Percentiles rank a stretch among this genome's conserved stretches.
Conservation (phyloP, 1,140 invertebrate genomes). For the Acromyrmex echinatior region DNA sequence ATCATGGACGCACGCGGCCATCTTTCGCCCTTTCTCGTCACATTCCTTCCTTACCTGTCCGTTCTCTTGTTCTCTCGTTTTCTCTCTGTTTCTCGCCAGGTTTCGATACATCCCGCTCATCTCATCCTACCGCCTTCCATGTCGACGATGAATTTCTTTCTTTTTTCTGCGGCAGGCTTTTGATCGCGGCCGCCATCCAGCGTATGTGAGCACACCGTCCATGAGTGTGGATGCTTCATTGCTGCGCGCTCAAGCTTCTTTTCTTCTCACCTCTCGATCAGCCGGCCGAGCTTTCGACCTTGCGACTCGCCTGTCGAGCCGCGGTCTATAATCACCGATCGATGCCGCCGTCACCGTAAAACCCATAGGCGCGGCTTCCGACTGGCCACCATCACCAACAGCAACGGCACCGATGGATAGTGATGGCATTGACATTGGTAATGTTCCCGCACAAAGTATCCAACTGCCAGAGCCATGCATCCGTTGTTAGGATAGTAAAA, state of each 20-base stretch:
- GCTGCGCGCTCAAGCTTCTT: slow-evolving; percentile 53
- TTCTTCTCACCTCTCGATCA: slow-evolving; percentile 59
- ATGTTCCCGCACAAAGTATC: neutral
- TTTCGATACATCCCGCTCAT: slow-evolving; percentile 40
- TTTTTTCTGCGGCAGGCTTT: slow-evolving; percentile 54
- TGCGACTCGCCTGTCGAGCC: slow-evolving; percentile 67
- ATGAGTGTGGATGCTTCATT: slow-evolving; percentile 45
- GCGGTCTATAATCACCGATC: slow-evolving; percentile 80
- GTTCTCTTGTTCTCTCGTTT: slow-evolving; percentile 17
- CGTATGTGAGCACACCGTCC: neutral
- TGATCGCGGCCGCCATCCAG: slow-evolving; percentile 48
- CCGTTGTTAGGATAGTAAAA: neutral
- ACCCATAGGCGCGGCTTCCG: slow-evolving; percentile 59
- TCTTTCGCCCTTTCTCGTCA: slow-evolving; percentile 46
- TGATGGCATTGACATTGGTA: slow-evolving; percentile 14
- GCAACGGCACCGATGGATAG: slow-evolving; percentile 1
- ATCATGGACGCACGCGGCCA: slow-evolving; percentile 32
- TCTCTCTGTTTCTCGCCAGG: slow-evolving; percentile 28
- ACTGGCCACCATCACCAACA: slow-evolving; percentile 40
- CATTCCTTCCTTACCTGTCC: neutral
- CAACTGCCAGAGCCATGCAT: neutral
- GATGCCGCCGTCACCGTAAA: slow-evolving; percentile 73
- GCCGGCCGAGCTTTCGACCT: slow-evolving; percentile 68
- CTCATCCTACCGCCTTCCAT: neutral
- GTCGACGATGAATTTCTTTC: slow-evolving; percentile 46